Base-by-base conservation (phyloP, 1,140 invertebrate species). In the Palaemon carinicauda region DNA sequence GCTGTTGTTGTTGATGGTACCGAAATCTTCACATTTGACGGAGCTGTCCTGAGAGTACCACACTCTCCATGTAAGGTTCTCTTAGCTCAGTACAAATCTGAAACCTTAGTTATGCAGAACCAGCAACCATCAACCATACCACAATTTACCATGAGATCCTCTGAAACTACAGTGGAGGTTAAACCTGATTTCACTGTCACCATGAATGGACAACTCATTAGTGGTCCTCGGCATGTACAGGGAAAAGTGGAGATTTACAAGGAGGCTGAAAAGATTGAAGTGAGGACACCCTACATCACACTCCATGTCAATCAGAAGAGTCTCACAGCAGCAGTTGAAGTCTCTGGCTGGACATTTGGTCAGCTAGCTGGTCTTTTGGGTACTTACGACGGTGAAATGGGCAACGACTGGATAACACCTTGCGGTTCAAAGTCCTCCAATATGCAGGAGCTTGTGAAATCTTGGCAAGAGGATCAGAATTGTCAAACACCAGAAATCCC, bases 11-110 rank as follows among this genome's bases (percentile, higher is more conserved):
- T 84, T 7, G 52, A 54, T 50, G 82, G 31, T 54, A 84, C 82
- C 21, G 82, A 75, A 41, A 77, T 84, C n/a, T 53, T 65, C 14
- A 84, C 82, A 53, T 84, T 84, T 60, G 82, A 84, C 15, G 82
- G 82, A 10, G 33, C 82, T 60, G 24, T 60, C n/a, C 82, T 84
- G 41, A 73, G 73, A 19, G 74, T 31, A 14, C 82, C 82, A 19
- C 50, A 14, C 0, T 77, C 82, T 17, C 33, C 51, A n/a, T 84
- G 82, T 31, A 27, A 84, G 33, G 53, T 84, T 29, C 21, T 84
- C 9, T 24, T 84, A 21, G 73, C 71, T 65, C 21, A 53, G 31
- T 56, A 60, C 54, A 21, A 17, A 12, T 12, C n/a, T 24, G 65
- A 53, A 31, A 41, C 56, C 3, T 19, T 84, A n/a, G 51, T 50